Conservation (phyloP, 2,113 vertebrate species). For the Candoia aspera region DNA sequence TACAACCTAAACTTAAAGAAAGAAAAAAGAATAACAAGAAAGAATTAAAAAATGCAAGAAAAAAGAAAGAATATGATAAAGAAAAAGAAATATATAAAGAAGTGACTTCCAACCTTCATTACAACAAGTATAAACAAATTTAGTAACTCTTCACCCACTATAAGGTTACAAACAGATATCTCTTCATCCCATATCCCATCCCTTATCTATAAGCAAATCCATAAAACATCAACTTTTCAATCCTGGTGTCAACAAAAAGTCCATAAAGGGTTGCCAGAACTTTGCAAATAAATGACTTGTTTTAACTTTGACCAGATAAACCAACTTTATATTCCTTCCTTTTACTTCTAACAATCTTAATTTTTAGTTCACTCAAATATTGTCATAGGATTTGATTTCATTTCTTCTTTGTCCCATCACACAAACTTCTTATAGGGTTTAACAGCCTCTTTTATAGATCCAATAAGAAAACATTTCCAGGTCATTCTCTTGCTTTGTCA, state of each 20-base stretch:
- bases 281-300: neutral
- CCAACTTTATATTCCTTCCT: neutral
- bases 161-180: neutral
- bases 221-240: neutral
- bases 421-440: neutral
- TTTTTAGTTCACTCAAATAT: neutral
- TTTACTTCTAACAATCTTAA: neutral
- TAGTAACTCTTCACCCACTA: neutral
- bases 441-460: neutral
- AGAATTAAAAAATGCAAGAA: neutral
- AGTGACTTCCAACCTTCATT: neutral
- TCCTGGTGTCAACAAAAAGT: neutral
- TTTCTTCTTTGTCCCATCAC: neutral
- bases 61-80: neutral
- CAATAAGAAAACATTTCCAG: neutral
- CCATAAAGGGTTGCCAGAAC: neutral
- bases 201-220: neutral
- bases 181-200: neutral
- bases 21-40: neutral
- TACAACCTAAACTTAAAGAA: neutral
- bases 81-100: neutral
- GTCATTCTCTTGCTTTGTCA: neutral
- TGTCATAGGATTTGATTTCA: neutral
- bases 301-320: neutral
- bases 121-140: neutral